These are phyloP conservation scores for Tachypleus tridentatus DNA, from an alignment of 1,140 invertebrate species.

Conservation along the genomic window DNA sequence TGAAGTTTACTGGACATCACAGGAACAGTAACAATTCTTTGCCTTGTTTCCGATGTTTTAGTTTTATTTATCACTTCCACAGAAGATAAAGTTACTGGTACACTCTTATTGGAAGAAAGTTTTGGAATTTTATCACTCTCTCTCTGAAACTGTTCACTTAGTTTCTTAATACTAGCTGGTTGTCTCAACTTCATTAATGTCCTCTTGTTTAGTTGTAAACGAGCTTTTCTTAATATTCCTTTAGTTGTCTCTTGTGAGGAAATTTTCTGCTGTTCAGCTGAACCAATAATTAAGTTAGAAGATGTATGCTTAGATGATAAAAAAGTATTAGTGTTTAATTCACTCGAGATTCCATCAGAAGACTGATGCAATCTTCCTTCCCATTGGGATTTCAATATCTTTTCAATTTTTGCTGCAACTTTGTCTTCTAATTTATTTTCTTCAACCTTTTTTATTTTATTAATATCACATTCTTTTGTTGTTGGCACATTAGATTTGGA, in stretches of 20 bases:
- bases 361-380: conserved; percentile 26
- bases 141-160: no score
- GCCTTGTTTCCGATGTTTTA: no score
- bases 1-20: no score
- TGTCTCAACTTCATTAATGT: conserved; percentile 21
- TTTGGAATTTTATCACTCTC: no score
- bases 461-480: conserved; percentile 1
- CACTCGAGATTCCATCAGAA: not conserved
- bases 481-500: conserved; percentile 1
- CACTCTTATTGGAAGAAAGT: no score
- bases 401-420: conserved; percentile 30
- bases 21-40: no score
- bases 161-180: conserved; percentile 15
- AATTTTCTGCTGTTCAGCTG: conserved; percentile 14
- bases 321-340: not conserved
- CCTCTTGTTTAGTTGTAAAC: conserved; percentile 26
- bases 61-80: no score
- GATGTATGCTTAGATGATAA: conserved; percentile 1
- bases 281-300: conserved; percentile 6
- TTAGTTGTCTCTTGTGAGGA: conserved; percentile 18
- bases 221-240: conserved; percentile 26
- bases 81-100: no score
- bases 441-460: conserved; percentile 2
- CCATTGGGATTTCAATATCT: conserved; percentile 30
- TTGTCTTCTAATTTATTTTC: conserved; percentile 14